Evolutionary conservation across 2,888 invertebrate genomes (phyloP).

Genomic region (Cephus spinipes): DNA sequence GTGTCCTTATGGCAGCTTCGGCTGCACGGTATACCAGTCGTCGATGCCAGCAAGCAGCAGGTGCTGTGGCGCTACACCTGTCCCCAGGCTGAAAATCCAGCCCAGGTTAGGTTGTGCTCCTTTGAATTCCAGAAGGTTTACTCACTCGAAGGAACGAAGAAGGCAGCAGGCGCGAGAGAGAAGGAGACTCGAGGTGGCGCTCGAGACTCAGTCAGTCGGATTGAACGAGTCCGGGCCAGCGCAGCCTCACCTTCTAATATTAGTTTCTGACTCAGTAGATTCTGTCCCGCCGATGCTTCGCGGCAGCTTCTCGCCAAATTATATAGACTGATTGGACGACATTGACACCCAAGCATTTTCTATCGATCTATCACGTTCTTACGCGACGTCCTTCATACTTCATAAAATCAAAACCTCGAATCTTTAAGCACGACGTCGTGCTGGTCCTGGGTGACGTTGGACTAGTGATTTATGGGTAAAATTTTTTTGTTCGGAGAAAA

Average conservation of each 20-base stretch:
- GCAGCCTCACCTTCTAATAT: conserved; percentile 55
- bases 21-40: not conserved
- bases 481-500: no score
- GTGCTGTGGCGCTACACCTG: conserved; percentile 14
- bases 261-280: conserved; percentile 49
- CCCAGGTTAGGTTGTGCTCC: not conserved
- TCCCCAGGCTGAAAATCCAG: conserved; percentile 42
- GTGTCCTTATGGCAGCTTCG: not conserved
- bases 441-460: no score
- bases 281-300: conserved; percentile 31
- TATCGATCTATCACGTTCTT: no score
- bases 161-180: not conserved
- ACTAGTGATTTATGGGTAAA: no score
- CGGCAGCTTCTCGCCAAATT: conserved; percentile 30
- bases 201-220: not conserved
- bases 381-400: no score
- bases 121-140: not conserved
- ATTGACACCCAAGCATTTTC: conserved; percentile 30
- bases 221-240: conserved; percentile 31
- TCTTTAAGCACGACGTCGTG: no score
- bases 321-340: conserved; percentile 36
- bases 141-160: not conserved
- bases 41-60: not conserved
- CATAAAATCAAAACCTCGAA: no score
- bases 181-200: conserved; percentile 3